phyloP scores from a whole-genome alignment of 2,888 invertebrate genomes.

The Drosophila heteroneura region DNA sequence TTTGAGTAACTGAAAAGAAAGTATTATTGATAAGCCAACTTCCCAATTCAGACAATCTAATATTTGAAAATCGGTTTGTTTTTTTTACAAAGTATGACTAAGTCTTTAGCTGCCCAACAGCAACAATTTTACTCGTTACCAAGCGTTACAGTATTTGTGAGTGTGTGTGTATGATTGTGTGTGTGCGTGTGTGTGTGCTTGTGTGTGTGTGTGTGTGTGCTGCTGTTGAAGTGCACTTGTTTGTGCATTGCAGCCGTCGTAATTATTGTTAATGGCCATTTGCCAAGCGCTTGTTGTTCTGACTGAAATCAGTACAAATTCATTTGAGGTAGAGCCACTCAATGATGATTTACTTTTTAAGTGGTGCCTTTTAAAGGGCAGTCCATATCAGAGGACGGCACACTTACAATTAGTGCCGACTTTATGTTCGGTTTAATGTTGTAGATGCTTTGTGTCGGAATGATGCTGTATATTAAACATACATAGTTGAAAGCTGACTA shows the following conservation, averaged over 20 bases:
- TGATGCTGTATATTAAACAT: not conserved
- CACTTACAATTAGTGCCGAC: slow-evolving; percentile 30
- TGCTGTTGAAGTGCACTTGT: slow-evolving; percentile 69
- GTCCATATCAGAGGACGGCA: slow-evolving; percentile 1
- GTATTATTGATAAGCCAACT: not conserved
- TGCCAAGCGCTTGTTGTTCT: slow-evolving; percentile 54
- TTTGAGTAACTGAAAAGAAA: not conserved
- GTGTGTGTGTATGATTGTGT: slow-evolving; percentile 2
- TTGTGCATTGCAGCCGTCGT: slow-evolving; percentile 77
- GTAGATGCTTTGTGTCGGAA: not conserved
- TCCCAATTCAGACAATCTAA: not conserved
- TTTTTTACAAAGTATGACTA: not conserved
- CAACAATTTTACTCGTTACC: slow-evolving; percentile 3
- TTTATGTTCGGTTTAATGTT: slow-evolving; percentile 12
- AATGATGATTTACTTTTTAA: slow-evolving; percentile 49
- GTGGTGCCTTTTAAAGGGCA: slow-evolving; percentile 14
- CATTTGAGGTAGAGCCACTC: slow-evolving; percentile 35
- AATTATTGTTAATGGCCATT: slow-evolving; percentile 81
- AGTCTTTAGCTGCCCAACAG: not conserved
- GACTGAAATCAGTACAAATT: slow-evolving; percentile 44
- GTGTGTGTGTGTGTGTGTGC: slow-evolving; percentile 13
- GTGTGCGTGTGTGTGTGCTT: not conserved
- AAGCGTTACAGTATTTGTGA: slow-evolving; percentile 17
- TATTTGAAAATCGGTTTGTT: not conserved
- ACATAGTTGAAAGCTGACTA: not conserved